Conservation (phyloP, 2,797 vertebrate genomes). For the Naso thynnoides region DNA sequence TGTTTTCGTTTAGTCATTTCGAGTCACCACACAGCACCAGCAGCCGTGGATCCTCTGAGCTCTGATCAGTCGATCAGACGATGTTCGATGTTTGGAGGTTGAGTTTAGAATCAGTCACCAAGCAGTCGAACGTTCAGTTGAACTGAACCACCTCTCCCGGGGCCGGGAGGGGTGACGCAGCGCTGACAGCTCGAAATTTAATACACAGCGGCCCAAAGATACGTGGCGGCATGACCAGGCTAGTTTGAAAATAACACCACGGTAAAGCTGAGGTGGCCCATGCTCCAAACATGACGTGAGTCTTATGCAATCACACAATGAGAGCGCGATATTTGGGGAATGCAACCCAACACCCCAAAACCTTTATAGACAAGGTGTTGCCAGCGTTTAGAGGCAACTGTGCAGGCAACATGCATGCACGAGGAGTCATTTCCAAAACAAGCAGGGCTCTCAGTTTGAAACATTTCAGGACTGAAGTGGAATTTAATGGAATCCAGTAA, state of each 20-base stretch:
- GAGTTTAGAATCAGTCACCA: slow-evolving; percentile 15
- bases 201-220: slow-evolving; percentile 53
- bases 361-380: slow-evolving; percentile 72
- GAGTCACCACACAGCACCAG: not conserved
- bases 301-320: slow-evolving; percentile 70
- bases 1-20: slow-evolving; percentile 20
- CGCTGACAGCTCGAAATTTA: slow-evolving; percentile 76
- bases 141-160: slow-evolving; percentile 24
- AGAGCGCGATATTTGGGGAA: slow-evolving; percentile 60
- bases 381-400: slow-evolving; percentile 45
- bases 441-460: not conserved
- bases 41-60: slow-evolving; percentile 6
- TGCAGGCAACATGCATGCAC: not conserved
- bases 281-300: slow-evolving; percentile 66
- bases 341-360: slow-evolving; percentile 63
- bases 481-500: not conserved
- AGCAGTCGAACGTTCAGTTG: slow-evolving; percentile 1
- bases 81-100: slow-evolving; percentile 31
- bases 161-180: slow-evolving; percentile 19
- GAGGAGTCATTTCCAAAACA: not conserved
- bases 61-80: slow-evolving; percentile 8
- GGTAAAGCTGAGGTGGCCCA: slow-evolving; percentile 51
- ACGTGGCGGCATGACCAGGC: slow-evolving; percentile 72
- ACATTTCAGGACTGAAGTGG: not conserved
- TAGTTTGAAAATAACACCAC: slow-evolving; percentile 77